Conservation (phyloP, 2,797 vertebrate genomes). For the Neoniphon sammara region DNA sequence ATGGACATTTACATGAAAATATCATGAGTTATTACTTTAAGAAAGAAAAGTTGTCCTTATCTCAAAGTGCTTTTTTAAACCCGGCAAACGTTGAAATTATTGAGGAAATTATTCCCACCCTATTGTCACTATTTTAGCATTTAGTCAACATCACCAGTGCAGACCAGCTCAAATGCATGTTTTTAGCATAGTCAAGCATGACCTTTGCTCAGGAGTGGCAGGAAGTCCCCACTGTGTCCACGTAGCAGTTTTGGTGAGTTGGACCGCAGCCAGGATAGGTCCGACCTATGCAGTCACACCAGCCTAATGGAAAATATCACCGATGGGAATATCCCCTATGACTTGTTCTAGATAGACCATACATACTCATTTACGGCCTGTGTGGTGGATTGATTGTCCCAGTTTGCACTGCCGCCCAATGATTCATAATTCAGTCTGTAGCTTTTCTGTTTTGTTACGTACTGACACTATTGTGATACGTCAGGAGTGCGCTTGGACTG, state of each 20-base stretch:
- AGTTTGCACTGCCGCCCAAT: slow-evolving; percentile 51
- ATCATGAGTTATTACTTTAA: no score
- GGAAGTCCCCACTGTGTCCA: neutral
- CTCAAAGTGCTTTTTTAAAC: neutral
- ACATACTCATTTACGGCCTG: slow-evolving; percentile 64
- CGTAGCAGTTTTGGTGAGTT: slow-evolving; percentile 25
- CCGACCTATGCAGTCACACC: slow-evolving; percentile 53
- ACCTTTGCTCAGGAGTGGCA: slow-evolving; percentile 1
- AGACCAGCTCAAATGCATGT: neutral
- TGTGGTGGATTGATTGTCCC: slow-evolving; percentile 69
- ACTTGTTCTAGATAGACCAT: slow-evolving; percentile 51
- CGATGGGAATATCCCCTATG: slow-evolving; percentile 51
- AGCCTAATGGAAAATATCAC: slow-evolving; percentile 69
- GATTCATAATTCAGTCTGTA: slow-evolving; percentile 58
- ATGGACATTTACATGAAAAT: no score
- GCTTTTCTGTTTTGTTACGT: slow-evolving; percentile 39
- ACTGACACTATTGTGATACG: slow-evolving; percentile 38
- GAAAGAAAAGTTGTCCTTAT: no score
- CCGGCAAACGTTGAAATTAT: neutral
- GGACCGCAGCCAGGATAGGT: slow-evolving; percentile 39
- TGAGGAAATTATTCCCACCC: neutral
- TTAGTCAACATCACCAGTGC: neutral
- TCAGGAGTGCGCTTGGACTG: slow-evolving; percentile 53
- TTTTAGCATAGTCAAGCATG: neutral
- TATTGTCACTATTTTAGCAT: no score